Evolutionary conservation across 2,888 invertebrate genomes (phyloP).

Genomic region (Synergus laeviventris): DNA sequence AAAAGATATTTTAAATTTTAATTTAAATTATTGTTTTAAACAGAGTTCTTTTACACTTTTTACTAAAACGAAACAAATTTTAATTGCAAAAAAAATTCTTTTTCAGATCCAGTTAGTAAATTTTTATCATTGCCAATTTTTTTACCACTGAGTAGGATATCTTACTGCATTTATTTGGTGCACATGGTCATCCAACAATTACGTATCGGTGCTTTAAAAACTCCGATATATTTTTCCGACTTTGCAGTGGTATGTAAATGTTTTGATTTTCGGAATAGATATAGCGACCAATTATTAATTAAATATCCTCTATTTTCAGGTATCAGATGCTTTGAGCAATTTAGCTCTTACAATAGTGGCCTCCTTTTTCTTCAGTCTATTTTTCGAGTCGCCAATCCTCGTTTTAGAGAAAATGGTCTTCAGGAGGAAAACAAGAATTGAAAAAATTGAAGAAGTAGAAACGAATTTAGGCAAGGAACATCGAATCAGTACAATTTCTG

Average conservation of each 20-base stretch:
- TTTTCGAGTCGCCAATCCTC: constrained; percentile 51
- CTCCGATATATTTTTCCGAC: constrained; percentile 1
- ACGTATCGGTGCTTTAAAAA: neutral
- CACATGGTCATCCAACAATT: constrained; percentile 40
- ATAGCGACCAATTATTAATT: no score
- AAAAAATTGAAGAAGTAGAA: neutral
- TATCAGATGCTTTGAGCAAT: constrained; percentile 24
- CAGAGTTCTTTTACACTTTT: no score
- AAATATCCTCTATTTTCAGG: neutral
- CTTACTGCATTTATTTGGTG: constrained; percentile 47
- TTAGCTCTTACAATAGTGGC: constrained; percentile 30
- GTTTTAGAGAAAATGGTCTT: constrained; percentile 45
- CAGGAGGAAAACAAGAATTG: neutral
- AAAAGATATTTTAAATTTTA: no score
- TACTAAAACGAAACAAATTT: no score
- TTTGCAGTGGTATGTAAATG: neutral
- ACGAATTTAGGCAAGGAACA: no score
- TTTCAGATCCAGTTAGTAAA: constrained; percentile 42
- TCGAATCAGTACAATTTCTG: no score
- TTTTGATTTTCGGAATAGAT: neutral
- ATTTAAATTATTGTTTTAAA: neutral
- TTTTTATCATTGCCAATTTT: constrained; percentile 46
- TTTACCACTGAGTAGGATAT: constrained; percentile 43
- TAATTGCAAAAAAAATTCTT: neutral
- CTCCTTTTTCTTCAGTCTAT: constrained; percentile 45